Base-by-base conservation (phyloP, 1,140 invertebrate genomes). In the Tetranychus cinnabarinus region DNA sequence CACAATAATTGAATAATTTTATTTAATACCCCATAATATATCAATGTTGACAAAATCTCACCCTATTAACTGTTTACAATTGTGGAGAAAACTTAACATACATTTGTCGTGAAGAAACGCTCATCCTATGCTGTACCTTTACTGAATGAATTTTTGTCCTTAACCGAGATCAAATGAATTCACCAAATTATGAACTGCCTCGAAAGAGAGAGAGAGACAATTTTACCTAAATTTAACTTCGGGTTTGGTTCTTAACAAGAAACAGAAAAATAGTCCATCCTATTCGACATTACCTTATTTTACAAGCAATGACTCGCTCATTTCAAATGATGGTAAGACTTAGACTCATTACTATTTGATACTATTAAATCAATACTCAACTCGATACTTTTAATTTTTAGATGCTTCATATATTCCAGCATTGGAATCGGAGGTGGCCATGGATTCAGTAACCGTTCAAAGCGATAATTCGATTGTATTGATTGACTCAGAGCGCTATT, bases 401-500 rank as follows among this genome's bases (percentile, higher is more conserved):
- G 81, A 84, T 67, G 80, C 83, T 3, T 84, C 83, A 3, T 88
- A 88, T 70, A 76, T 78, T 5, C 72, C 91, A 13, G 81, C 80
- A 13, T 67, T 91, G 23, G 87, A 90, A 73, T 75, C 86, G 7
- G 83, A 87, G 65, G 81, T 81, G 47, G 77, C 86, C 1, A 86
- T 91, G 62, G 87, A 90, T 69, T 87, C 86, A 72, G 77, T 90
- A 67, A 72, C 91, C 6, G 72, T 90, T 62, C 86, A 90, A 75
- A 85, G 84, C 68, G 82, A 89, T 72, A 80, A 84, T 23, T 79
- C 82, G 33, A 70, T 90, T 33, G 80, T 86, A 68, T 70, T 91
- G n/a, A 66, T 88, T 13, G 86, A 91, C 70, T 81, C 85, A 2
- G 86, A 89, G 64, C 83, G 82, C 66, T 90, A 89, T 73, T 86